Evolutionary conservation across 2,113 vertebrate species (phyloP).

Genomic region (Tyto alba): DNA sequence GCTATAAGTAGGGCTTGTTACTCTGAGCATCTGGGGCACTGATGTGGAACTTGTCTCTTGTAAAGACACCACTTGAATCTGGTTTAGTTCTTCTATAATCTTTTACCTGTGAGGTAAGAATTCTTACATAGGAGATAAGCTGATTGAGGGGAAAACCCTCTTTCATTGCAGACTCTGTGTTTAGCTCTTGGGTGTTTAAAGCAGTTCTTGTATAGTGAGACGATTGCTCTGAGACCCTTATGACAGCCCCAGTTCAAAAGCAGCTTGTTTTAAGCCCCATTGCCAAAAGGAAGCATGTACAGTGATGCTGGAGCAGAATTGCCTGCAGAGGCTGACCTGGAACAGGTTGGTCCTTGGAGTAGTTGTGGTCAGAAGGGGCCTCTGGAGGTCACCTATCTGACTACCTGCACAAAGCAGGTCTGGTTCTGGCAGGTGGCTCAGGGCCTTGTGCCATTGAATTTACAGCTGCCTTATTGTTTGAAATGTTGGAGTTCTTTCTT

Average conservation of each 20-base stretch:
- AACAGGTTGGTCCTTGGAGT: background rate
- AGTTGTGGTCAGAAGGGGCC: background rate
- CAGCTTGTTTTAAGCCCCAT: background rate
- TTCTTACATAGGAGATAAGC: background rate
- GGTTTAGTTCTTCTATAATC: background rate
- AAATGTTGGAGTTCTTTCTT: background rate
- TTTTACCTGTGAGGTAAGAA: background rate
- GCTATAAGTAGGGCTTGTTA: background rate
- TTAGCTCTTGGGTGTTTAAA: background rate
- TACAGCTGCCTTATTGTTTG: background rate
- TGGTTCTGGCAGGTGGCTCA: background rate
- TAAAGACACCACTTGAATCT: background rate
- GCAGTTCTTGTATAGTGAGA: background rate
- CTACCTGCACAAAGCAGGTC: background rate
- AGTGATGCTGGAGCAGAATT: background rate
- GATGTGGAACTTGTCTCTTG: background rate
- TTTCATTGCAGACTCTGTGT: background rate
- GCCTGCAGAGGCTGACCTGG: background rate
- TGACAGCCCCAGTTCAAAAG: rapidly evolving
- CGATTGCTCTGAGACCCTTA: background rate
- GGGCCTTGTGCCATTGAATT: background rate
- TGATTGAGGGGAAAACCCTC: background rate
- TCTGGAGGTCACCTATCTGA: background rate
- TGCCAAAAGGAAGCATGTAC: background rate
- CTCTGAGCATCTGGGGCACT: background rate